A percentile compares a stretch with the other conserved stretches of the same genome.
These are phyloP conservation scores for Halictus quadricinctus DNA, from an alignment of 2,888 invertebrate species.

Conservation along the genomic window DNA sequence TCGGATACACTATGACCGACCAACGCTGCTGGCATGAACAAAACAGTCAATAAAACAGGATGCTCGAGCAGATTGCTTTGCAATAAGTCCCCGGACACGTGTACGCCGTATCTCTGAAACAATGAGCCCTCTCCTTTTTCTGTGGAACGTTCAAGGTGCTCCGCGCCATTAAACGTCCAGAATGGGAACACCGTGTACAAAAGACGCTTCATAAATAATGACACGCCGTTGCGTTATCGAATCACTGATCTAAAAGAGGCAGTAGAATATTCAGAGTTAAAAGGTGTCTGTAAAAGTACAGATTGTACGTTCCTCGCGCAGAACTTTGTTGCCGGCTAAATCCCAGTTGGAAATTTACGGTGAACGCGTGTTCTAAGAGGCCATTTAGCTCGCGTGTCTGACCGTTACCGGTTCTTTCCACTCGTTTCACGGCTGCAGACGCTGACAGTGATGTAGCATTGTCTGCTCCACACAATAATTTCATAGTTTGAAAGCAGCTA, in stretches of 20 bases:
- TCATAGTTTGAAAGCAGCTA: not conserved
- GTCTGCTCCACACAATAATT: not conserved
- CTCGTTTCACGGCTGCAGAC: not conserved
- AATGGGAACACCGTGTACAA: not conserved
- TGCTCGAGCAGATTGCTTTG: slow-evolving; percentile 33
- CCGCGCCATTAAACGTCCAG: slow-evolving; percentile 13
- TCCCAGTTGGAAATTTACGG: not conserved
- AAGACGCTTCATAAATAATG: not conserved
- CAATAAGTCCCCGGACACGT: slow-evolving; percentile 40
- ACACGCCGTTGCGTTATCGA: not conserved
- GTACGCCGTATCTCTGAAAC: slow-evolving; percentile 16
- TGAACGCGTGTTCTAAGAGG: slow-evolving; percentile 4
- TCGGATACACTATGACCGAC: slow-evolving; percentile 13
- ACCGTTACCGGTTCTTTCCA: not conserved
- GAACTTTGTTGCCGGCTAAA: not conserved
- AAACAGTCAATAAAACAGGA: slow-evolving; percentile 45
- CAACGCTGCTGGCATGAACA: slow-evolving; percentile 13
- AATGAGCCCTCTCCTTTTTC: slow-evolving; percentile 26
- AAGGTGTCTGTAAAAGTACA: not conserved
- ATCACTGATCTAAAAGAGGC: not conserved
- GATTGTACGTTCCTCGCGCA: not conserved
- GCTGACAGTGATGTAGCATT: not conserved
- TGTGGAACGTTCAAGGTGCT: slow-evolving; percentile 3
- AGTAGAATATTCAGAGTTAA: not conserved
- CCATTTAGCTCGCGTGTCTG: slow-evolving; percentile 14